Conservation (phyloP, 2,888 invertebrate species). For the Heliconius sara region DNA sequence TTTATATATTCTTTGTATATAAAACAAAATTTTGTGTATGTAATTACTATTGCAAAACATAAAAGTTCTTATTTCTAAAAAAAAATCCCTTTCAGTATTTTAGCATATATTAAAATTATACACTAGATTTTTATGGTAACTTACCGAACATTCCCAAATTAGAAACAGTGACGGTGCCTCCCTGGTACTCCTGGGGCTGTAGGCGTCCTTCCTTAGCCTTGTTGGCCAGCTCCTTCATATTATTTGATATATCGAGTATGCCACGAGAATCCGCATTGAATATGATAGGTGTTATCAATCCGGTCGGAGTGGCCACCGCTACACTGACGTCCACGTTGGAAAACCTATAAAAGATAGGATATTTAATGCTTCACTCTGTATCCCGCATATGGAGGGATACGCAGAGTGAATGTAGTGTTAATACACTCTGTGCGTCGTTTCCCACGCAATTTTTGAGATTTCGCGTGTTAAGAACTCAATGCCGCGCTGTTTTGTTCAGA, state of each 20-base stretch:
- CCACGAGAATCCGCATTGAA: constrained; percentile 96
- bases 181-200: constrained; percentile 97
- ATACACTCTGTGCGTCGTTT: no score
- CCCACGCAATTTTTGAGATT: no score
- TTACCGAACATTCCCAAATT: constrained; percentile 97
- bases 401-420: no score
- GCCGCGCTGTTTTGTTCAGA: no score
- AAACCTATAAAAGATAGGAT: constrained; percentile 84
- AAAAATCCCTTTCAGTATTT: no score
- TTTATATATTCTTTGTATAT: no score
- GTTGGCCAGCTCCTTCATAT: constrained; percentile 90
- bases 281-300: constrained; percentile 98
- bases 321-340: constrained; percentile 97
- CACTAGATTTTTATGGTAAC: constrained; percentile 42
- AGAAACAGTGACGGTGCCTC: constrained; percentile 97
- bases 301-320: constrained; percentile 97
- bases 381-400: no score
- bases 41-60: no score
- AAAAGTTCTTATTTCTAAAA: no score
- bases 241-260: constrained; percentile 90
- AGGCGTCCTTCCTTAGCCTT: constrained; percentile 95
- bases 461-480: no score
- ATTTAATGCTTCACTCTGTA: neutral
- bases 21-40: no score
- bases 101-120: neutral